Base-by-base conservation (phyloP, 2,113 vertebrate species). In the Apistogramma diplotaenia region DNA sequence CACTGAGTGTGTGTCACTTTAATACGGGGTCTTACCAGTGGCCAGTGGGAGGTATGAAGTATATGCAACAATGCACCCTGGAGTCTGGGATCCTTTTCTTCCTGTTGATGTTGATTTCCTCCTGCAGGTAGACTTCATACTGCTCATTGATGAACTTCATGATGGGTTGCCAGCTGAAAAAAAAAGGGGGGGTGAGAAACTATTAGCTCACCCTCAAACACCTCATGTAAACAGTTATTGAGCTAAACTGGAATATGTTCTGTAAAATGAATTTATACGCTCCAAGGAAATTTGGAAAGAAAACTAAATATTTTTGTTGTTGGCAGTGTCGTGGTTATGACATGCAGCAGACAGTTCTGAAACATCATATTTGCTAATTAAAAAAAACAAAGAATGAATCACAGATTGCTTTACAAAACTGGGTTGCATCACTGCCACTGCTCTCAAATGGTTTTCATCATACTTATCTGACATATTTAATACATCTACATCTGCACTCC, bases 61-160 rank as follows among this genome's bases (percentile, higher is more conserved):
- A 99, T 90, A 99, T 97, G 93, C 98, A 99, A 93, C 98, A 99
- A 94, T 99, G 98, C 25, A 99, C 97, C 2, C 98, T 93, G 0
- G 96, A 97, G 94, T 99, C 98, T 0, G 97, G 97, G 91, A 99
- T 99, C 77, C 96, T 96, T 84, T 97, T 99, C 96, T 99, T 99
- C 7, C 98, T 91, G 93, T 99, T 95, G 37, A 99, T 97, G 93
- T 97, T 97, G 88, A 99, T 96, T 71, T 99, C 98, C 84, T 99
- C 98, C 90, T 99, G 97, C 84, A 99, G 95, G 90, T 99, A 99
- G 74, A 96, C 97, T 94, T 99, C 98, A 0, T 99, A 99, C 92
- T 99, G 98, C 78, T 99, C 97, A 0, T 99, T 98, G 91, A 99
- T 99, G 91, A 99, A 99, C 94, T 97, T 97, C 97, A 99, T 99